Conservation (phyloP, 2,797 vertebrate genomes). For the Thunnus albacares region DNA sequence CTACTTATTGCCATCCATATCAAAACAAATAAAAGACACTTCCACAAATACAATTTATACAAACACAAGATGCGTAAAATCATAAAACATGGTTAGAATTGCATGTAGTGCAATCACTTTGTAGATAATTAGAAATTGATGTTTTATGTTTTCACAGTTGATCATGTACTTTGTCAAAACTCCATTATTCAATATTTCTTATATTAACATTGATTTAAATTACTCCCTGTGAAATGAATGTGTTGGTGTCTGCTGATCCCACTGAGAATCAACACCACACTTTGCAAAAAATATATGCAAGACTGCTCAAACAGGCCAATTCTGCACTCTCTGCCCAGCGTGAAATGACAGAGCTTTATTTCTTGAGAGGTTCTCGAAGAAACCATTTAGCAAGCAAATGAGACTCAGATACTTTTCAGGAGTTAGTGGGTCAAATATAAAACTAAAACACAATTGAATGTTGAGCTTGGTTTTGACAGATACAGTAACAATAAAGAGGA, state of each 20-base stretch:
- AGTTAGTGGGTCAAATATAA: background rate
- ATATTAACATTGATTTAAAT: conserved; percentile 45
- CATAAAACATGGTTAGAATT: conserved; percentile 5
- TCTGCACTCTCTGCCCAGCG: background rate
- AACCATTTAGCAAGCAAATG: conserved; percentile 27
- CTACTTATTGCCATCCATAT: conserved; percentile 8
- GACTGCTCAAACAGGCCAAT: conserved; percentile 22
- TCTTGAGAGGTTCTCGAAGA: conserved; percentile 34
- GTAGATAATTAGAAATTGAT: conserved; percentile 50
- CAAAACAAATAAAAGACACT: conserved; percentile 21
- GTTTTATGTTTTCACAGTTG: conserved; percentile 41
- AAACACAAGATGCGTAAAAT: conserved; percentile 18
- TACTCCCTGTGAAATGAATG: conserved; percentile 28
- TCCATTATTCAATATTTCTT: conserved; percentile 24
- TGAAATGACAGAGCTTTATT: conserved; percentile 42
- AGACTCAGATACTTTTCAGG: conserved; percentile 16
- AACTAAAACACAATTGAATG: conserved; percentile 16
- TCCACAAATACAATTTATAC: conserved; percentile 17
- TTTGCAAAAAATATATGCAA: conserved; percentile 17
- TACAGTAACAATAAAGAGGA: background rate
- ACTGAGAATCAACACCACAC: conserved; percentile 6
- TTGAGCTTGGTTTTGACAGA: conserved; percentile 17
- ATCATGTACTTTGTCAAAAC: conserved; percentile 33
- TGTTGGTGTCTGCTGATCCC: conserved; percentile 19
- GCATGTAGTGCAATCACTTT: conserved; percentile 2